Evolutionary conservation across 2,888 invertebrate genomes (phyloP), one percentile per base, ranked within the genome.

Genomic region (Eremobia ochroleuca): DNA sequence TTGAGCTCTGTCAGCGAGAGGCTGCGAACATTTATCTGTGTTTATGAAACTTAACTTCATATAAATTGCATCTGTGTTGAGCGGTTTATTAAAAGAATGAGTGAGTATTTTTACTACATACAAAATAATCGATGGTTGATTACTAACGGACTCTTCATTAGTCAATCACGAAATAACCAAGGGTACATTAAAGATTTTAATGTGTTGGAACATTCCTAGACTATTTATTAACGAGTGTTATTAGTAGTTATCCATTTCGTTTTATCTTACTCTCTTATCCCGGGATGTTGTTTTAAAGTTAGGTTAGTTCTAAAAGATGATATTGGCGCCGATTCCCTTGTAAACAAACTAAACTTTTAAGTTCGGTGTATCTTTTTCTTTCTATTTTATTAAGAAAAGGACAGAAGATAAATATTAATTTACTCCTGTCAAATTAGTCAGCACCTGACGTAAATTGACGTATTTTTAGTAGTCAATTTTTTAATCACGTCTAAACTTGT

Each of bases 61-160:
- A 75, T 76, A 73, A 73, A 73, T 83, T 87, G 75, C 80, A 82
- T 80, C 59, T 79, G 81, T 84, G 79, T 71, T 79, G 69, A 68
- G 67, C 72, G 73, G 76, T 69, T 76, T 58, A 62, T 72, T 68
- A 65, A 82, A 80, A 83, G 40, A 73, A 86, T 82, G 82, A 87
- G 88, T 89, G 71, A 88, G 86, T 88, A 82, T 77, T 85, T 83
- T 84, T 83, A 77, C 77, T 69, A 64, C 73, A 70, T 85, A 76
- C 66, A 69, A 81, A 75, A 64, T 68, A 69, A 74, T 85, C 73
- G 76, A 76, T 76, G 31, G 34, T 80, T 75, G 62, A 77, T 88
- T 81, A 79, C 64, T 79, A 78, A 77, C 76, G 40, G 55, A 46
- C 62, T 59, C 64, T 79, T 68, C 81, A 76, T 81, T 88, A 77